Evolutionary conservation across 2,888 invertebrate genomes (phyloP).

Genomic region (Megalurothrips usitatus): DNA sequence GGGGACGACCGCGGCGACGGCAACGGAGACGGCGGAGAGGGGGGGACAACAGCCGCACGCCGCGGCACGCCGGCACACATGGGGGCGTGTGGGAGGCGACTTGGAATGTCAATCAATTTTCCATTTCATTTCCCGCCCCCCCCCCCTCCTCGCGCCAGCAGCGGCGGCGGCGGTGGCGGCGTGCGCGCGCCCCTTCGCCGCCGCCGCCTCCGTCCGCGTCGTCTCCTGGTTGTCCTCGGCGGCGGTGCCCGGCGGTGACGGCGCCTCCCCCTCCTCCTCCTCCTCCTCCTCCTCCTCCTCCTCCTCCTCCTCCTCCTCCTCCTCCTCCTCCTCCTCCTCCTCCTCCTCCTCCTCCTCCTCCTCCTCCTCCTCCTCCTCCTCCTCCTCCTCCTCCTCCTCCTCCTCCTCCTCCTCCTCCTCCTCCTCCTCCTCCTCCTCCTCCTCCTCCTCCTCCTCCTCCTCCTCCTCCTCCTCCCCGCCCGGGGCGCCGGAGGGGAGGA

Average conservation of each 20-base stretch:
- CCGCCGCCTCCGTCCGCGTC: neutral
- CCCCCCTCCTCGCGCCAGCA: too few relatives aligned
- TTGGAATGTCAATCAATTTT: constrained; percentile 11
- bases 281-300: constrained; percentile 5
- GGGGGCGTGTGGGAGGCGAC: neutral
- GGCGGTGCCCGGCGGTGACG: too few relatives aligned
- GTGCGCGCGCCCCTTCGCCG: neutral
- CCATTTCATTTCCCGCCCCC: neutral
- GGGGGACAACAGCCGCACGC: neutral
- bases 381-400: neutral
- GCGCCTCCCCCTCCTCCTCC: neutral
- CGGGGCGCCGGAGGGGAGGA: neutral
- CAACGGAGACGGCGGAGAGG: neutral
- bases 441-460: neutral
- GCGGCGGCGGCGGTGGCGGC: neutral
- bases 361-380: neutral
- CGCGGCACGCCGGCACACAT: too few relatives aligned
- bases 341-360: neutral
- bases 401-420: too few relatives aligned
- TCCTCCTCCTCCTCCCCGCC: neutral
- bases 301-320: neutral
- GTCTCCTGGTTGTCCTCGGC: neutral
- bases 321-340: neutral
- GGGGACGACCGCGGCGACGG: neutral
- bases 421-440: too few relatives aligned